These are phyloP conservation scores for Oceanites oceanicus DNA, from an alignment of 2,113 vertebrate genomes.

Conservation along the genomic window DNA sequence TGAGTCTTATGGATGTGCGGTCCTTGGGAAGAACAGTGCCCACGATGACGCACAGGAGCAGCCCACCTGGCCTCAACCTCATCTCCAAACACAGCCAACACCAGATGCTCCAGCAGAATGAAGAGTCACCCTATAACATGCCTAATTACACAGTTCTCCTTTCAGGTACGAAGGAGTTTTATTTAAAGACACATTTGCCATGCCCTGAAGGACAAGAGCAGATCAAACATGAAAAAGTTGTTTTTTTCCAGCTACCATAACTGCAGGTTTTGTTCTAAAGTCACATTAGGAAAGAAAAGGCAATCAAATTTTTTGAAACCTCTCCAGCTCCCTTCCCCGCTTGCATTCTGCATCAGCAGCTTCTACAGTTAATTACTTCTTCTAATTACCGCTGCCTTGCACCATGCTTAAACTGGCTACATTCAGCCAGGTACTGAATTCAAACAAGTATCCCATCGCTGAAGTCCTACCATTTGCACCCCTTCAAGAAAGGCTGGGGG, in stretches of 20 bases:
- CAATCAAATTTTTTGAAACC: conserved; percentile 20
- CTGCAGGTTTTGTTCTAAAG: neutral
- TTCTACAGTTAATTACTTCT: conserved; percentile 28
- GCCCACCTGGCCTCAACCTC: neutral
- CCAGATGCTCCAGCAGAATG: neutral
- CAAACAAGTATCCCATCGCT: neutral
- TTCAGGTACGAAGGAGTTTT: neutral
- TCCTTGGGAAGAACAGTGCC: neutral
- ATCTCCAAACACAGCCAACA: neutral
- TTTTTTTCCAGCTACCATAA: neutral
- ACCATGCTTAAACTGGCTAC: neutral
- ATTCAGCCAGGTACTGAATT: neutral
- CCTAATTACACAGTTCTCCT: neutral
- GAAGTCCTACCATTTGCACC: neutral
- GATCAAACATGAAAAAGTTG: conserved; percentile 1
- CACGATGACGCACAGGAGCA: neutral
- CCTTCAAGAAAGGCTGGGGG: neutral
- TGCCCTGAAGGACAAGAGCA: conserved; percentile 12
- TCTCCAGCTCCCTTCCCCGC: conserved; percentile 12
- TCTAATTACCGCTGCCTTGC: neutral
- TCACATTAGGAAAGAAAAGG: conserved; percentile 19
- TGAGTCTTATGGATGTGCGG: accelerated
- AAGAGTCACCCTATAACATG: neutral
- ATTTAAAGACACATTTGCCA: neutral
- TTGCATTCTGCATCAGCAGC: conserved; percentile 7